Evolutionary conservation across 2,888 invertebrate genomes (phyloP), one percentile per base, ranked within the genome.

Genomic region (Erebia ligea): DNA sequence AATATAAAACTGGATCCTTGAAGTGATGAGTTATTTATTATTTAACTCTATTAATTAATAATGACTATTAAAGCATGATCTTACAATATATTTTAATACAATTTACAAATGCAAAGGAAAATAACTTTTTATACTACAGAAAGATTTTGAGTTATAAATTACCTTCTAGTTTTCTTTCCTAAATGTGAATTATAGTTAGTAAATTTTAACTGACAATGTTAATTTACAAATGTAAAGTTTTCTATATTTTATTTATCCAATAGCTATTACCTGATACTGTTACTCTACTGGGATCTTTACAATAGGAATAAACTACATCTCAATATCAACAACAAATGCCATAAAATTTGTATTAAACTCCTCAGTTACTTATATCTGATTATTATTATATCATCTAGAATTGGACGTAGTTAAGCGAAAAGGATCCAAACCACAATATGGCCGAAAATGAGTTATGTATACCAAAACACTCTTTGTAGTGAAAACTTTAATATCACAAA

Each of bases 351-450:
- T n/a, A 42, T 45, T 58, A 67, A 34, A 67, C 13, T 57, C 58
- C 65, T 57, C 15, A 76, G 75, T 75, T 76, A 75, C 75, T 72
- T 63, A 63, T 68, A 56, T 71, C 3, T 62, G 66, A 73, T 77
- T 74, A 76, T 13, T 62, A 67, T 34, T 34, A 34, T 34, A 34
- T 6, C 34, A 73, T 77, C 75, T 76, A n/a, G n/a, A n/a, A n/a
- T n/a, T n/a, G n/a, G n/a, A n/a, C n/a, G n/a, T n/a, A n/a, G n/a
- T n/a, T n/a, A n/a, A n/a, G n/a, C n/a, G n/a, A n/a, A n/a, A n/a
- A n/a, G n/a, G n/a, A n/a, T n/a, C n/a, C n/a, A n/a, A n/a, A n/a
- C n/a, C n/a, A n/a, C n/a, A n/a, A n/a, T n/a, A n/a, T n/a, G n/a
- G n/a, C n/a, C n/a, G n/a, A n/a, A n/a, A n/a, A n/a, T n/a, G n/a